These are phyloP conservation scores for Vulpes ferrilata DNA, from an alignment of 2,113 vertebrate genomes.

Conservation along the genomic window DNA sequence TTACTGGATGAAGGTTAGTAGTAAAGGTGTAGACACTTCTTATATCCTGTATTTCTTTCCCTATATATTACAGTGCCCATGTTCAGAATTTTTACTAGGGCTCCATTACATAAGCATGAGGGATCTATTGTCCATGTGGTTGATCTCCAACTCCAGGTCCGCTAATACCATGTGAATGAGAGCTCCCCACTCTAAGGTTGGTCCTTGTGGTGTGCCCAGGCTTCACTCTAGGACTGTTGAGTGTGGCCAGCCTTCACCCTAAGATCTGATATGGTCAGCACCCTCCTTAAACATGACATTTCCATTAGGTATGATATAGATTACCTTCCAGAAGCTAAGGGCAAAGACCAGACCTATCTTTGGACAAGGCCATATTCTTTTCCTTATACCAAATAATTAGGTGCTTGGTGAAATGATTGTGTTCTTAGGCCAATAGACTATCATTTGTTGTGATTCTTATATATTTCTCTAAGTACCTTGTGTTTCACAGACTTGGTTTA, in stretches of 20 bases:
- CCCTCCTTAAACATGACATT: background rate
- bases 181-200: background rate
- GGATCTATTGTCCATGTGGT: background rate
- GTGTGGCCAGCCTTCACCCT: background rate
- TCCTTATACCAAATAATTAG: background rate
- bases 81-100: background rate
- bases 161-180: background rate
- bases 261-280: background rate
- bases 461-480: background rate
- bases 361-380: background rate
- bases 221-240: background rate
- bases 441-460: background rate
- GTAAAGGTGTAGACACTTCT: background rate
- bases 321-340: background rate
- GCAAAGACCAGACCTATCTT: background rate
- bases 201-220: background rate
- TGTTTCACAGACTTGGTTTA: constrained; percentile 7
- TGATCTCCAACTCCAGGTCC: background rate
- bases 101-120: background rate
- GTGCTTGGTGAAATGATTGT: background rate
- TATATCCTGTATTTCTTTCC: background rate
- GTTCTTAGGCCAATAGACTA: background rate
- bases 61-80: background rate
- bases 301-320: background rate
- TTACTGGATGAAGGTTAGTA: background rate